These are phyloP conservation scores for Ursus arctos DNA, from an alignment of 2,113 vertebrate genomes.

Conservation along the genomic window DNA sequence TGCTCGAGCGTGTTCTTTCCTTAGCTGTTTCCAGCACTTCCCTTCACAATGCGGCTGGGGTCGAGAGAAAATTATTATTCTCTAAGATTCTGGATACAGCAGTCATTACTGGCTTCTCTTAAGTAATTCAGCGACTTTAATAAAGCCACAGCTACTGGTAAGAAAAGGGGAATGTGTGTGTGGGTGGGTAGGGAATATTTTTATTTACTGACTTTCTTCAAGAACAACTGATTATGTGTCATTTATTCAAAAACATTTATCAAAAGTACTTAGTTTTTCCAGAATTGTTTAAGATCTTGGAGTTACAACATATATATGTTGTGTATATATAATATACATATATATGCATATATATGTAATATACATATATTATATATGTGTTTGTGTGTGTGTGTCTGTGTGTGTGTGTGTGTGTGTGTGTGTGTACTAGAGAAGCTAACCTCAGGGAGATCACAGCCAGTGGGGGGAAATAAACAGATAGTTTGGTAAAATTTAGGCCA, in stretches of 20 bases:
- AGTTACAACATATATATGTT: neutral
- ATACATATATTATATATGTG: neutral
- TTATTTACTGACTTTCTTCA: neutral
- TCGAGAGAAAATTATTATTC: neutral
- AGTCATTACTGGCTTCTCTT: neutral
- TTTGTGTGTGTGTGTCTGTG: too few relatives aligned
- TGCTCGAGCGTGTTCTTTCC: neutral
- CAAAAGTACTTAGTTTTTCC: neutral
- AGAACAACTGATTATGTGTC: neutral
- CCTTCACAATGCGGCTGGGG: neutral
- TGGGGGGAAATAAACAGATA: neutral
- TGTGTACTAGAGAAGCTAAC: neutral
- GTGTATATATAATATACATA: neutral
- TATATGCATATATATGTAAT: neutral
- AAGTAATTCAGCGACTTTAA: neutral
- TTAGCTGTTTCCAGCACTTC: neutral
- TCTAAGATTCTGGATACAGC: neutral
- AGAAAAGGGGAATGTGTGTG: neutral
- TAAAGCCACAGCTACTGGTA: neutral
- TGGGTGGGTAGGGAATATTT: neutral
- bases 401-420: too few relatives aligned
- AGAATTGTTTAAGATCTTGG: neutral
- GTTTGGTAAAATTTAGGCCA: neutral
- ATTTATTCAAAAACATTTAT: slow-evolving; percentile 6
- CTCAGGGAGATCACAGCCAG: neutral